Evolutionary conservation across 2,797 vertebrate species (phyloP).

Genomic region (Periophthalmus magnuspinnatus): DNA sequence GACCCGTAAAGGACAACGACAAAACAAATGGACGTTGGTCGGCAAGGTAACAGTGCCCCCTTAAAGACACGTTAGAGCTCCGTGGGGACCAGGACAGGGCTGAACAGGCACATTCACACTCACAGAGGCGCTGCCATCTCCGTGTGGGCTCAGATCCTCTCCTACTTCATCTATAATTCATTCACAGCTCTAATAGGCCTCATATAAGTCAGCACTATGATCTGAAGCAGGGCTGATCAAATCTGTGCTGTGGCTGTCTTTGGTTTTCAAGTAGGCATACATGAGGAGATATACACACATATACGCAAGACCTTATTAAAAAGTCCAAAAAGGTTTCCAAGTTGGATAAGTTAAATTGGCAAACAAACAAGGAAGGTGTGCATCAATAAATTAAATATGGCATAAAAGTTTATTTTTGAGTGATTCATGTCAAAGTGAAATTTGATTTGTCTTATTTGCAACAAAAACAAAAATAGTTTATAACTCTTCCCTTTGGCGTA

Average conservation of each 20-base stretch:
- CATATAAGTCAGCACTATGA: conserved; percentile 68
- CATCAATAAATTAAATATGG: conserved; percentile 4
- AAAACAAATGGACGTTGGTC: conserved; percentile 35
- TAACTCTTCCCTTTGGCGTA: not conserved
- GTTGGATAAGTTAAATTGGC: conserved; percentile 32
- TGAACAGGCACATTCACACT: conserved; percentile 59
- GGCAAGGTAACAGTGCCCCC: conserved; percentile 31
- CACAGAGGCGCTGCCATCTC: conserved; percentile 27
- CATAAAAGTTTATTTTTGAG: not conserved
- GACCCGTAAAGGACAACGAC: conserved; percentile 25
- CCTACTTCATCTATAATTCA: conserved; percentile 74
- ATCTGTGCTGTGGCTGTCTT: conserved; percentile 49
- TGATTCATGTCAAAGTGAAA: not conserved
- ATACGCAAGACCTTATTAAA: conserved; percentile 12
- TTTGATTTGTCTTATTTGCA: not conserved
- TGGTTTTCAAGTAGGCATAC: conserved; percentile 18
- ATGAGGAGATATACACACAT: conserved; percentile 9
- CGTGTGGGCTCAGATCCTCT: conserved; percentile 64
- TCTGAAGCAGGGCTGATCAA: conserved; percentile 66
- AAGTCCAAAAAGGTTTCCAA: conserved; percentile 18
- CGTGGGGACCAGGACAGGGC: conserved; percentile 52
- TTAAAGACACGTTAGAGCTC: conserved; percentile 57
- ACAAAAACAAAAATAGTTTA: not conserved
- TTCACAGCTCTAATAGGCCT: conserved; percentile 69
- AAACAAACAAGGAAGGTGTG: conserved; percentile 20